Percentiles rank a stretch among this genome's conserved stretches.
phyloP scores from a whole-genome alignment of 2,888 invertebrate species.

The Microplitis deprimator region DNA sequence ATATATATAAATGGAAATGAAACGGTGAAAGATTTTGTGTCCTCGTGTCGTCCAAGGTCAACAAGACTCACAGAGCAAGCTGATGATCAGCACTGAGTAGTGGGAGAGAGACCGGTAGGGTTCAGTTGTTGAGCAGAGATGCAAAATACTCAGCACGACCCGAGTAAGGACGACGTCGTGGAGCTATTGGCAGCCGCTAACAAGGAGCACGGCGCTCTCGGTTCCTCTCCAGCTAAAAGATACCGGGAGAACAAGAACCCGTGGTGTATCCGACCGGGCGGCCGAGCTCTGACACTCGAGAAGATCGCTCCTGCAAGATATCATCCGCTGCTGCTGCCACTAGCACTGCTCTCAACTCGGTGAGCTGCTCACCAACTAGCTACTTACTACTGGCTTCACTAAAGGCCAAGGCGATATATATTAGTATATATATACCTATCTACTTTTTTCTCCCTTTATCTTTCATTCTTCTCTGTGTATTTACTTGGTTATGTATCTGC shows the following conservation, averaged over 20 bases:
- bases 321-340: constrained; percentile 51
- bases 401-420: constrained; percentile 52
- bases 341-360: constrained; percentile 46
- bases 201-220: constrained; percentile 55
- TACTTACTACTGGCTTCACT: not conserved
- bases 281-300: constrained; percentile 59
- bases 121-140: constrained; percentile 42
- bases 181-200: constrained; percentile 66
- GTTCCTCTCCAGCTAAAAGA: constrained; percentile 37
- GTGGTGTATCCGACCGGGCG: constrained; percentile 50
- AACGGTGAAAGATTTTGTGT: constrained; percentile 29
- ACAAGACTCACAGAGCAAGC: constrained; percentile 25
- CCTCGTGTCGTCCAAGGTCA: constrained; percentile 45
- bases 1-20: not conserved
- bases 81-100: not conserved
- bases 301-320: constrained; percentile 66
- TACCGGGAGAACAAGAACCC: constrained; percentile 50
- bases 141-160: constrained; percentile 60
- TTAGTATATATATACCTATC: constrained; percentile 50
- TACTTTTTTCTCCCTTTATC: constrained; percentile 34
- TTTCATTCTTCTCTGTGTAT: constrained; percentile 4
- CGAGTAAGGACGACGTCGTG: constrained; percentile 44
- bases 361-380: constrained; percentile 27
- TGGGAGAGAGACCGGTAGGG: constrained; percentile 24
- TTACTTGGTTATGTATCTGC: not conserved